Base-by-base conservation (phyloP, 35 echinoderm and acorn worm species). In the Apostichopus japonicus region DNA sequence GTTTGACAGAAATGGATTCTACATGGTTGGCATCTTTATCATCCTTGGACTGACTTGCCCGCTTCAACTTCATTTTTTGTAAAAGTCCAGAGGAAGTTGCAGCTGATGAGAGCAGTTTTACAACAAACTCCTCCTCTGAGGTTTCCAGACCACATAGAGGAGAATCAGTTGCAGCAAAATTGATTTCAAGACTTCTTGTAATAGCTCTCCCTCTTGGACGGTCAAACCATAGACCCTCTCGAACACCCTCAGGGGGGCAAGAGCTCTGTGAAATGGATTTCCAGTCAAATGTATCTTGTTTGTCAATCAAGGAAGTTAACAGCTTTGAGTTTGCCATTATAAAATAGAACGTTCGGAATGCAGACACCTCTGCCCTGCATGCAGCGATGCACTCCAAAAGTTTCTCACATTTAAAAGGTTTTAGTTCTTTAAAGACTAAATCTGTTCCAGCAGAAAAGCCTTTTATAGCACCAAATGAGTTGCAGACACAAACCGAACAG, bases 71-170 rank as follows among this genome's bases (percentile, higher is more conserved):
- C 53, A 92, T 86, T 23, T 92, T 93, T 80, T 97, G 96, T 56
- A 97, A 79, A 6, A 97, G 93, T 55, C 91, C 92, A 17, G 96
- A 95, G 16, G 96, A 97, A 22, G 91, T 91, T 65, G 96, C 93
- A 21, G 94, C 61, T 6, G 96, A 91, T 8, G 90, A 88, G 4
- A 97, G 96, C 10, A 97, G 80, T 87, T 95, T 97, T 2, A 93
- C 90, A 17, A 97, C 79, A 70, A 97, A 94, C 58, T 94, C 96
- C 62, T 97, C 96, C 73, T 97, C 96, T 54, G 94, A 82, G 24
- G 91, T 61, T 73, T 93, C 92, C 11, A 95, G 76, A 84, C 79
- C 93, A 86, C 93, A 72, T 14, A 95, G 79, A 70, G 96, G 96
- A 59, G 93, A 97, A 53, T 91, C 87, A 15, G 10, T 23, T 4